phyloP scores from a whole-genome alignment of 2,113 vertebrate species.

The Papio anubis region DNA sequence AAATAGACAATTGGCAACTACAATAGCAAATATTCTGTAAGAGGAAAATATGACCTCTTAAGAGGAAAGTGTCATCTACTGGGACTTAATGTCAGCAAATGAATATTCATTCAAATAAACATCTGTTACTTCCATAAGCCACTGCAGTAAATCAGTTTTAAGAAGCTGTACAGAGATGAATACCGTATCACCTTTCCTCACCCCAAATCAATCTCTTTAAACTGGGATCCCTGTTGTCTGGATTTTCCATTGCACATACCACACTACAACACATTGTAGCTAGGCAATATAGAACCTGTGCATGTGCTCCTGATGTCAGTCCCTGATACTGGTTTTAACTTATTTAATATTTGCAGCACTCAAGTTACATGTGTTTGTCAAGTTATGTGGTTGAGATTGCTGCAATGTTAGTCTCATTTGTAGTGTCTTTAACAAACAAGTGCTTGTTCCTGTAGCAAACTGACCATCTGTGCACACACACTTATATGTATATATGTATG shows the following conservation, averaged over 20 bases:
- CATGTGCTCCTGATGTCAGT: background rate
- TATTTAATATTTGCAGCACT: background rate
- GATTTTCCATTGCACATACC: constrained; percentile 38
- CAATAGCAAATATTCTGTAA: constrained; percentile 55
- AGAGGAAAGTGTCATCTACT: constrained; percentile 71
- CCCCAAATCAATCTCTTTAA: constrained; percentile 70
- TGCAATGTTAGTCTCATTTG: constrained; percentile 51
- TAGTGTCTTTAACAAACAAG: constrained; percentile 55
- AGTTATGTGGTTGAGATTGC: constrained; percentile 23
- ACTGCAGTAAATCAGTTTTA: constrained; percentile 71
- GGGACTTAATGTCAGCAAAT: constrained; percentile 70
- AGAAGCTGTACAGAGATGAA: constrained; percentile 63
- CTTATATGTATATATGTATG: too few species aligned
- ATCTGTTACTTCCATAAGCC: constrained; percentile 70
- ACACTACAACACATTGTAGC: background rate
- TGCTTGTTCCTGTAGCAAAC: background rate
- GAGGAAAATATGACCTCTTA: constrained; percentile 72
- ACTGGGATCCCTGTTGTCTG: constrained; percentile 54
- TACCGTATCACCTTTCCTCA: constrained; percentile 63
- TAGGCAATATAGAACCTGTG: background rate
- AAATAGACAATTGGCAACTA: constrained; percentile 69
- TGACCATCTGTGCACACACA: background rate
- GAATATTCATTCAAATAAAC: constrained; percentile 80
- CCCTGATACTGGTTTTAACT: background rate
- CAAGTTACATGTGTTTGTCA: background rate